These are phyloP conservation scores for Trypoxylon attenuatum DNA, from an alignment of 2,888 invertebrate species.

Conservation along the genomic window DNA sequence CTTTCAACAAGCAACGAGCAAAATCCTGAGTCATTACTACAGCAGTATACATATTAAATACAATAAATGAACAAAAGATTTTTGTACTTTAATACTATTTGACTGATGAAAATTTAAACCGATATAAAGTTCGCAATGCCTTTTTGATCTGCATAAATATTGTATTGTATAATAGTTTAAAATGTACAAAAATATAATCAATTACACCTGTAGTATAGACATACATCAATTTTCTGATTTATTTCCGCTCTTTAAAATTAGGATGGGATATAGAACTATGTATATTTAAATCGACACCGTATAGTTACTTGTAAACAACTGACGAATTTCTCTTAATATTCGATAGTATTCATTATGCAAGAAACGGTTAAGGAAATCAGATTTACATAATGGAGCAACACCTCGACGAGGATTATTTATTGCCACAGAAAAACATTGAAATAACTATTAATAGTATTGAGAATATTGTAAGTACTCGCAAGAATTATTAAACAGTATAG, in stretches of 20 bases:
- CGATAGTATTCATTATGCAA: background rate
- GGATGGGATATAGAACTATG: too few relatives aligned
- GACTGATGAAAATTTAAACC: background rate
- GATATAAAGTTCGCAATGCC: background rate
- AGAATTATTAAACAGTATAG: too few relatives aligned
- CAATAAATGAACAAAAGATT: background rate
- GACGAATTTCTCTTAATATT: background rate
- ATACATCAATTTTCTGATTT: too few relatives aligned
- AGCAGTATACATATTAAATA: background rate
- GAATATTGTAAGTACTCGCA: conserved; percentile 57
- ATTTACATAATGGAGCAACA: background rate
- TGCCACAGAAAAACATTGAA: conserved; percentile 28
- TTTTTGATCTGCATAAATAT: background rate
- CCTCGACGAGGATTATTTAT: background rate
- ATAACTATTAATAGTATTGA: conserved; percentile 55
- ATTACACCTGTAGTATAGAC: background rate
- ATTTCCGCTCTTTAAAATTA: too few relatives aligned
- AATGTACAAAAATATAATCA: background rate
- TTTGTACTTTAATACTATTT: background rate
- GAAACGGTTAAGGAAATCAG: background rate
- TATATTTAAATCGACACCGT: background rate
- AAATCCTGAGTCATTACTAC: too few relatives aligned
- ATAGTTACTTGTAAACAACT: background rate
- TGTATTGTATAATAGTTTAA: background rate
- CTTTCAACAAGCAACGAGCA: too few relatives aligned